Evolutionary conservation across 1,140 invertebrate genomes (phyloP).

Genomic region (Pseudomyrmex pallidus): DNA sequence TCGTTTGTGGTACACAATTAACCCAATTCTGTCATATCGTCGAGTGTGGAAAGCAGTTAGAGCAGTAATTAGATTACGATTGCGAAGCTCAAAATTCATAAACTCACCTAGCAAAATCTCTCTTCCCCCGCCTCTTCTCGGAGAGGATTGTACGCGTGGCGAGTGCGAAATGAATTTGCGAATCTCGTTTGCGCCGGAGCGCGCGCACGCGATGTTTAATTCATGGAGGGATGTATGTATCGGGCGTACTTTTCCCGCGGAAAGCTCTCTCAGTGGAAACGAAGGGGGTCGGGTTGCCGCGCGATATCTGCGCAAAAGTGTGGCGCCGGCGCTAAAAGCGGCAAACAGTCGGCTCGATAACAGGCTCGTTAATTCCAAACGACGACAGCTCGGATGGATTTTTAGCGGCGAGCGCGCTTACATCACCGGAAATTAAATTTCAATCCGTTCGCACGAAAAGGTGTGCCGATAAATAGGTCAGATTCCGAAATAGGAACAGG

Average conservation of each 20-base stretch:
- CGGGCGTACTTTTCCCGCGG: neutral
- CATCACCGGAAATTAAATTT: neutral
- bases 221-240: slow-evolving; percentile 38
- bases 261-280: neutral
- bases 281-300: neutral
- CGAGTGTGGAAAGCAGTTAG: slow-evolving; percentile 23
- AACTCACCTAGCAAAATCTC: slow-evolving; percentile 6
- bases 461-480: neutral
- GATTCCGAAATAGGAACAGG: neutral
- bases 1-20: slow-evolving; percentile 17
- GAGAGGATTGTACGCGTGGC: slow-evolving; percentile 35
- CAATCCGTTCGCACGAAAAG: neutral
- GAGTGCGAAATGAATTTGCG: slow-evolving; percentile 65
- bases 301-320: neutral
- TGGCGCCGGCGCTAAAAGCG: neutral
- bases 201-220: slow-evolving; percentile 62
- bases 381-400: slow-evolving; percentile 6
- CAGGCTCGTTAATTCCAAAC: neutral
- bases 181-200: slow-evolving; percentile 59
- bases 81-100: slow-evolving; percentile 56
- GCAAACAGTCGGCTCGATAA: neutral
- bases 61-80: slow-evolving; percentile 29
- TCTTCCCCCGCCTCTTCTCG: slow-evolving; percentile 23
- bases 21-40: slow-evolving; percentile 22
- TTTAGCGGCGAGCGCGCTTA: neutral